Evolutionary conservation across 2,888 invertebrate species (phyloP).

Genomic region (Hirtodrosophila duncani): DNA sequence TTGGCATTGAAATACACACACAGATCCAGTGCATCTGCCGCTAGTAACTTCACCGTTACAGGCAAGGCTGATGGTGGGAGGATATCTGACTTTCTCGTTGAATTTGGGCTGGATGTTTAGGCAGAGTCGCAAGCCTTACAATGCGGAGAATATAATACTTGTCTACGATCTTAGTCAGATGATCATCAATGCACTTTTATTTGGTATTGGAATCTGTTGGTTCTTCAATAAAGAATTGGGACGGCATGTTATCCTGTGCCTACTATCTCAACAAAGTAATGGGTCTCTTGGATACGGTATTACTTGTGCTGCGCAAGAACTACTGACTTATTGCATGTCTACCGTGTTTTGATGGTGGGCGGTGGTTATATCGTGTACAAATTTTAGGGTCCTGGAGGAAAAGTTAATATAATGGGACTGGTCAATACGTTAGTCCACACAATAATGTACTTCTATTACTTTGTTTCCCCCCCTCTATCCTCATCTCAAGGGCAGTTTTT

Average conservation of each 20-base stretch:
- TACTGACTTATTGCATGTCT: slow-evolving; percentile 90
- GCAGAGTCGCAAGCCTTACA: slow-evolving; percentile 85
- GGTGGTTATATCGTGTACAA: slow-evolving; percentile 86
- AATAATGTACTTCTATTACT: slow-evolving; percentile 79
- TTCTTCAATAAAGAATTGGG: slow-evolving; percentile 1
- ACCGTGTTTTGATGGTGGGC: slow-evolving; percentile 86
- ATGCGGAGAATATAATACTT: slow-evolving; percentile 85
- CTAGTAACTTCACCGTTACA: slow-evolving; percentile 86
- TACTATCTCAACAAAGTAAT: slow-evolving; percentile 81
- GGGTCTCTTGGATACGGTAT: slow-evolving; percentile 88
- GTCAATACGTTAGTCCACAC: slow-evolving; percentile 79
- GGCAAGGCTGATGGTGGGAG: slow-evolving; percentile 81
- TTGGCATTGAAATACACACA: no score
- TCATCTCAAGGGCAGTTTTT: slow-evolving; percentile 77
- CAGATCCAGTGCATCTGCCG: slow-evolving; percentile 76
- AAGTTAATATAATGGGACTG: slow-evolving; percentile 77
- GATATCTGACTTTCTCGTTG: slow-evolving; percentile 86
- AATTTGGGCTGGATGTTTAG: slow-evolving; percentile 86
- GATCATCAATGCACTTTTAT: slow-evolving; percentile 85
- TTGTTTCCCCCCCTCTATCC: slow-evolving; percentile 78
- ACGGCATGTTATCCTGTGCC: slow-evolving; percentile 38
- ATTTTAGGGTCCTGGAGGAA: slow-evolving; percentile 83
- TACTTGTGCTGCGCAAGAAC: slow-evolving; percentile 93
- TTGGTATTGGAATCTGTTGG: slow-evolving; percentile 54
- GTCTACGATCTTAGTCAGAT: slow-evolving; percentile 92